Evolutionary conservation across 2,113 vertebrate genomes (phyloP).

Genomic region (Zosterops lateralis): DNA sequence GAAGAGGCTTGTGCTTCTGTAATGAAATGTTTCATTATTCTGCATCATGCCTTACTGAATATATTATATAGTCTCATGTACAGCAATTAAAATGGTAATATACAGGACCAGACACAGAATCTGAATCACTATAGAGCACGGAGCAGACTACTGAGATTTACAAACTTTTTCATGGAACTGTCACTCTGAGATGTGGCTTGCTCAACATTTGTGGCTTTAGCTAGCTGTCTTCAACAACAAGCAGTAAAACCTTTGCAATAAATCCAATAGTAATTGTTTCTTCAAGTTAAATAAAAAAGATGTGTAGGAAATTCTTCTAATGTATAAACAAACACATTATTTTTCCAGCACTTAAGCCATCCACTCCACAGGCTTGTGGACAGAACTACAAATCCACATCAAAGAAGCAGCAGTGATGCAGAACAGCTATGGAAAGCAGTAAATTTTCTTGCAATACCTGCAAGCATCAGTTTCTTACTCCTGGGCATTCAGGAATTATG

Average conservation of each 20-base stretch:
- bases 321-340: not conserved
- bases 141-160: not conserved
- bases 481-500: not conserved
- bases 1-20: slow-evolving; percentile 20
- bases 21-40: slow-evolving; percentile 59
- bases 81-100: slow-evolving; percentile 62
- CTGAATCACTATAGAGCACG: not conserved
- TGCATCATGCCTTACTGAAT: slow-evolving; percentile 23
- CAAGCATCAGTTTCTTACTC: not conserved
- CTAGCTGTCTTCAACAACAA: not conserved
- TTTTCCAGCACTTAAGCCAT: not conserved
- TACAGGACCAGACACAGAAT: slow-evolving; percentile 19
- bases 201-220: not conserved
- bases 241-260: not conserved
- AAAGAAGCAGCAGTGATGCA: not conserved
- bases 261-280: not conserved
- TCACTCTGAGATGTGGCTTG: not conserved
- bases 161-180: not conserved
- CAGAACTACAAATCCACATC: not conserved
- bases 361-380: not conserved
- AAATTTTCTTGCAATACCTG: not conserved
- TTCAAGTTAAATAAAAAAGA: not conserved
- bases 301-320: not conserved
- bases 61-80: slow-evolving; percentile 28
- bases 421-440: not conserved